phyloP scores from a whole-genome alignment of 2,888 invertebrate genomes.

The Drosophila acutilabella region DNA sequence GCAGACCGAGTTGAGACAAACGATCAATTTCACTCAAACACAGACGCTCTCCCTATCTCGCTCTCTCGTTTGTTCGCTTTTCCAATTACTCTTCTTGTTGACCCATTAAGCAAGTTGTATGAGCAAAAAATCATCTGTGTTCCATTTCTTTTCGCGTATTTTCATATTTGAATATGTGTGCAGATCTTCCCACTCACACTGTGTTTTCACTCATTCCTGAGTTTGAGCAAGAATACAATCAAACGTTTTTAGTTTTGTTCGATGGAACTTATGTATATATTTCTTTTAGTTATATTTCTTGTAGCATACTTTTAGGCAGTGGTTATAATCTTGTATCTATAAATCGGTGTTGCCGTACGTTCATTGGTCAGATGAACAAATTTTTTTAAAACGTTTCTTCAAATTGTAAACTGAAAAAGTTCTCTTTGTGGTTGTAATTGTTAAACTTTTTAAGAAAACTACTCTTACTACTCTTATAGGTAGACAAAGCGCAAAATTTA shows the following conservation, averaged over 20 bases:
- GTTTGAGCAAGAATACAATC: slow-evolving; percentile 4
- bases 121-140: neutral
- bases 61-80: neutral
- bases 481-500: too few relatives aligned
- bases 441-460: too few relatives aligned
- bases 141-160: neutral
- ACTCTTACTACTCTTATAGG: too few relatives aligned
- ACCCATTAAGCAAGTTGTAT: slow-evolving; percentile 2
- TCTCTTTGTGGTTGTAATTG: too few relatives aligned
- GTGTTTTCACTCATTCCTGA: neutral
- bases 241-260: neutral
- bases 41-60: slow-evolving; percentile 3
- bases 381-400: too few relatives aligned
- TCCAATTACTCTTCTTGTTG: neutral
- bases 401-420: too few relatives aligned
- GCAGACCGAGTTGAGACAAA: slow-evolving; percentile 18
- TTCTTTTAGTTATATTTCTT: neutral
- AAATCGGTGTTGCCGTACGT: neutral
- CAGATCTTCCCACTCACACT: neutral
- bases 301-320: slow-evolving; percentile 14
- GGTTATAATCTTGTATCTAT: neutral
- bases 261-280: neutral
- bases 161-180: neutral
- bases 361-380: too few relatives aligned
- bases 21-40: slow-evolving; percentile 11